These are phyloP conservation scores for Oophaga sylvatica DNA, from an alignment of 2,797 vertebrate species.

Conservation along the genomic window DNA sequence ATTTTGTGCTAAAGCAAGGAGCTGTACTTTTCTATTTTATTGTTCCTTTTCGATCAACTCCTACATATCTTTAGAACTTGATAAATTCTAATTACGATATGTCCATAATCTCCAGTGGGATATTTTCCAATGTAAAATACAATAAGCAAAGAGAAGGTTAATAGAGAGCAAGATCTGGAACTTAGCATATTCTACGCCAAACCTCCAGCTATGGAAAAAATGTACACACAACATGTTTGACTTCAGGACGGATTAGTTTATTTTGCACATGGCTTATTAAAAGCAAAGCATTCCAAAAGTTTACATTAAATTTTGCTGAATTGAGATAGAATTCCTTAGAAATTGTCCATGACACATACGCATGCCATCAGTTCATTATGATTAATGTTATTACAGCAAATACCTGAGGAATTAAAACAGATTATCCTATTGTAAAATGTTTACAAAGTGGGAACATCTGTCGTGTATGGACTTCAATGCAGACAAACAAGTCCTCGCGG, in stretches of 20 bases:
- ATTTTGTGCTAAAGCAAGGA: too few species aligned
- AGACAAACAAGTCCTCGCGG: conserved; percentile 54
- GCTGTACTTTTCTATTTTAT: too few species aligned
- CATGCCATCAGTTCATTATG: conserved; percentile 60
- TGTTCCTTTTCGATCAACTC: too few species aligned
- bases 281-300: conserved; percentile 59
- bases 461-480: conserved; percentile 48
- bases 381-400: conserved; percentile 58
- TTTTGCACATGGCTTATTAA: conserved; percentile 59
- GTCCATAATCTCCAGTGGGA: too few species aligned
- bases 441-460: conserved; percentile 60
- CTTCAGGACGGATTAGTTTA: conserved; percentile 53
- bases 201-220: conserved; percentile 47
- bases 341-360: conserved; percentile 61
- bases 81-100: too few species aligned
- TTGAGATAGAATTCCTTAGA: conserved; percentile 61
- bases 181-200: not conserved
- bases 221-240: conserved; percentile 47
- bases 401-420: conserved; percentile 60
- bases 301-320: conserved; percentile 57
- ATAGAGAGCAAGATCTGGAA: not conserved
- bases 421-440: conserved; percentile 61
- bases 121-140: too few species aligned
- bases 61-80: too few species aligned
- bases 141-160: not conserved